A percentile compares a stretch with the other conserved stretches of the same genome.
phyloP scores from a whole-genome alignment of 2,888 invertebrate species.

The Bellardia bayeri region DNA sequence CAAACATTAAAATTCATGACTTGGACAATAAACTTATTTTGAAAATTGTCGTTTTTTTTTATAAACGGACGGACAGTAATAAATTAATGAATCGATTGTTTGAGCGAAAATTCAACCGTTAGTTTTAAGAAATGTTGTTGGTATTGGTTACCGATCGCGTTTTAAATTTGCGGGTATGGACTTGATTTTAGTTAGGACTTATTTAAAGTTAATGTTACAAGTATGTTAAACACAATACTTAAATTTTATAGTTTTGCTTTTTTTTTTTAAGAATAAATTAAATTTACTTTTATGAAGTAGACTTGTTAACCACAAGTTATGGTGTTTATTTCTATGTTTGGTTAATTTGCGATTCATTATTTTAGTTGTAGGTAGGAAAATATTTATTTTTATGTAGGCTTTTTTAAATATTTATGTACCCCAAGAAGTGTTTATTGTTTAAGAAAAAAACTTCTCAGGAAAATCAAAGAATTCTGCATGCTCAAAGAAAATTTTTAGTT shows the following conservation, averaged over 20 bases:
- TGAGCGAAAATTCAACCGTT: background rate
- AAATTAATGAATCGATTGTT: conserved; percentile 12
- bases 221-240: background rate
- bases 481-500: no score
- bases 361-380: background rate
- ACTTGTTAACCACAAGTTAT: background rate
- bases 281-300: background rate
- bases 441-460: no score
- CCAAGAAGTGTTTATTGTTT: no score
- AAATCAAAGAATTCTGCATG: no score
- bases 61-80: background rate
- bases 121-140: background rate
- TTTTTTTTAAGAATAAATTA: background rate
- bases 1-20: background rate
- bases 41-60: background rate
- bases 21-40: conserved; percentile 1
- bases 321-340: background rate
- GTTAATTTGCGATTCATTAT: background rate
- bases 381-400: background rate
- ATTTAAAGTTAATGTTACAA: background rate
- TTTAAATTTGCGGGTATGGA: background rate
- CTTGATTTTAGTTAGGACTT: background rate
- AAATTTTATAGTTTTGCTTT: background rate
- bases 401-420: background rate
- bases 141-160: background rate